Evolutionary conservation across 2,797 vertebrate species (phyloP), one percentile per base, ranked within the genome.

Genomic region (Onychomys arenicola): DNA sequence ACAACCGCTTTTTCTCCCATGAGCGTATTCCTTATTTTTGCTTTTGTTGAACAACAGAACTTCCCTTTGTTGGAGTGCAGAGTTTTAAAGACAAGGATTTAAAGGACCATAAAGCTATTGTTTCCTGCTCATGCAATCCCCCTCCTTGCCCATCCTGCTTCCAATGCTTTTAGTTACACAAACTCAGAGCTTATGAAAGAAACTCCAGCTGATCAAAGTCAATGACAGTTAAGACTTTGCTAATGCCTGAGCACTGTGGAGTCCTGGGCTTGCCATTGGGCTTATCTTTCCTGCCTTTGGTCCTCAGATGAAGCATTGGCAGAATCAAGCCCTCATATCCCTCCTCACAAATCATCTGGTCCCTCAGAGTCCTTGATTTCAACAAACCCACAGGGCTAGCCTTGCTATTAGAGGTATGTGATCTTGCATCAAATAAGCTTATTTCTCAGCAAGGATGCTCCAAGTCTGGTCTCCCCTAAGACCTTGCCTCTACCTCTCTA

Each of bases 1-100:
- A 40, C 12, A 84, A 25, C 52, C 65, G 34, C 37, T 40, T 91
- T 90, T 91, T 77, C 40, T 81, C 71, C 61, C 67, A 73, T 3
- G 0, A 89, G n/a, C 3, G 8, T 21, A 81, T 52, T 86, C 46
- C 76, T 96, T 75, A 46, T 61, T 84, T 96, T 73, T 76, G 40
- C 46, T 91, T 92, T 73, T 69, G 75, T 75, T 80, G 90, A n/a
- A 67, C 82, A 49, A 88, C 75, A 82, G 59, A 95, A 92, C 23
- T 91, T 52, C 59, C 49, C 46, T 69, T 89, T 78, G 34, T 37
- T 92, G 57, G 61, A 69, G 84, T 49, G 40, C 43, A 52, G 86
- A 9, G 29, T 55, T 95, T 67, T 40, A 80, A 89, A 90, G 32
- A 49, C 55, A 37, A 77, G 16, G 77, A 49, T 71, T 59, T 52